These are phyloP conservation scores for Meriones psammophilus DNA, from an alignment of 2,797 vertebrate genomes.

Conservation along the genomic window DNA sequence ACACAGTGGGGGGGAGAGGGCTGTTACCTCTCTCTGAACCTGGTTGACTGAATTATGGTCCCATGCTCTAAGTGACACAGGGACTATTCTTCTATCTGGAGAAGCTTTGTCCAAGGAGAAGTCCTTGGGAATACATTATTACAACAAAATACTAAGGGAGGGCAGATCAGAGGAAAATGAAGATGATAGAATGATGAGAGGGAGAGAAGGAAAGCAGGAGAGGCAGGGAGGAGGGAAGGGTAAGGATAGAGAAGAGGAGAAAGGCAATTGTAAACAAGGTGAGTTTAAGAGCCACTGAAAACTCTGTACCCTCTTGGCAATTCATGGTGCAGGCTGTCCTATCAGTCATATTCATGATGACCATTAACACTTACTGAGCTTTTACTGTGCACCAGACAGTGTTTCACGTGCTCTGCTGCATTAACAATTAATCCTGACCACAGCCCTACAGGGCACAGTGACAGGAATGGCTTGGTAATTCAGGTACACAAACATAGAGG, in stretches of 20 bases:
- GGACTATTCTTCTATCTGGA: background rate
- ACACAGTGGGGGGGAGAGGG: background rate
- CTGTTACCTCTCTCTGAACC: background rate
- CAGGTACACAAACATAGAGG: background rate
- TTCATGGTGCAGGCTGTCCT: fast-evolving
- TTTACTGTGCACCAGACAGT: conserved; percentile 18
- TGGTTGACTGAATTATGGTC: background rate
- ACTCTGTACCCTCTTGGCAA: background rate
- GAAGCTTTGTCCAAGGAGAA: background rate
- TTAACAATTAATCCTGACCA: background rate
- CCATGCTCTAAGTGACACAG: background rate
- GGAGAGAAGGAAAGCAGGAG: fast-evolving
- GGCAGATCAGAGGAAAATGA: background rate
- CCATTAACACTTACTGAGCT: conserved; percentile 35
- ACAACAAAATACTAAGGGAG: background rate
- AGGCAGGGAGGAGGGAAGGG: background rate
- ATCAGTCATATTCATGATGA: conserved; percentile 33
- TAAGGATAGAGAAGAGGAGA: too few species aligned
- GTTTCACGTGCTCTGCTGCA: background rate
- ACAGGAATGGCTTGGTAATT: background rate
- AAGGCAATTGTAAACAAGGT: fast-evolving
- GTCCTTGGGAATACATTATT: background rate
- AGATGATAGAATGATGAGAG: background rate
- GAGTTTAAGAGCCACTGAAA: background rate
- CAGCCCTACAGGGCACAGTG: background rate